Conservation (phyloP, 2,888 invertebrate genomes). For the Lucinisca nassula region DNA sequence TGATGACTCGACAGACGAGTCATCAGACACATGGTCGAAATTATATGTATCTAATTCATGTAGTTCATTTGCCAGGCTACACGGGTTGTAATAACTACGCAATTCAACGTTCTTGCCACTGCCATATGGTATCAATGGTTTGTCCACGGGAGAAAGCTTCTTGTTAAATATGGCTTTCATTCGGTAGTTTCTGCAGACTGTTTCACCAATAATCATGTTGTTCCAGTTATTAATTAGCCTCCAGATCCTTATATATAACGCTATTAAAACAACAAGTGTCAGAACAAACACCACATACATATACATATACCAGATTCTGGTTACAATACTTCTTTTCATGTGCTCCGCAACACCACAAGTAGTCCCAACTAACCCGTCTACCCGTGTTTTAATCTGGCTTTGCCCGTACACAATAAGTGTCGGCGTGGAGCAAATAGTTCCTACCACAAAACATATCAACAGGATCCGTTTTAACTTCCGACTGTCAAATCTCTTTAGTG, state of each 20-base stretch:
- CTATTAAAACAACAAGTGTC: constrained; percentile 4
- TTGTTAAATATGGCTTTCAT: neutral
- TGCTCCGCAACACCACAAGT: constrained; percentile 36
- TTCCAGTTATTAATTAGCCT: constrained; percentile 26
- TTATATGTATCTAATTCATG: neutral
- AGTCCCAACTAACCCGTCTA: constrained; percentile 16
- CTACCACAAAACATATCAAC: constrained; percentile 2
- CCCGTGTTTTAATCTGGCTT: constrained; percentile 22
- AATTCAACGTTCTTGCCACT: neutral
- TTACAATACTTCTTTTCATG: constrained; percentile 15
- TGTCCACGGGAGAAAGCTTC: neutral
- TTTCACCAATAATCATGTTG: constrained; percentile 32
- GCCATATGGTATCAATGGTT: neutral
- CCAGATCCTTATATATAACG: constrained; percentile 31
- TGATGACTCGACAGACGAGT: neutral
- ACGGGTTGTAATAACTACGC: neutral
- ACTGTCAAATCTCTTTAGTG: constrained; percentile 25
- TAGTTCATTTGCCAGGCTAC: neutral
- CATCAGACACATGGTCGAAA: neutral
- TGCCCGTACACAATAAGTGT: constrained; percentile 37
- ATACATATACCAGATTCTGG: constrained; percentile 32
- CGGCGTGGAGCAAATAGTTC: constrained; percentile 24
- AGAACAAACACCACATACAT: constrained; percentile 37
- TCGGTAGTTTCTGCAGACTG: neutral
- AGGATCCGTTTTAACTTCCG: constrained; percentile 15